These are phyloP conservation scores for Mallotus villosus DNA, from an alignment of 2,797 vertebrate genomes.

Conservation along the genomic window DNA sequence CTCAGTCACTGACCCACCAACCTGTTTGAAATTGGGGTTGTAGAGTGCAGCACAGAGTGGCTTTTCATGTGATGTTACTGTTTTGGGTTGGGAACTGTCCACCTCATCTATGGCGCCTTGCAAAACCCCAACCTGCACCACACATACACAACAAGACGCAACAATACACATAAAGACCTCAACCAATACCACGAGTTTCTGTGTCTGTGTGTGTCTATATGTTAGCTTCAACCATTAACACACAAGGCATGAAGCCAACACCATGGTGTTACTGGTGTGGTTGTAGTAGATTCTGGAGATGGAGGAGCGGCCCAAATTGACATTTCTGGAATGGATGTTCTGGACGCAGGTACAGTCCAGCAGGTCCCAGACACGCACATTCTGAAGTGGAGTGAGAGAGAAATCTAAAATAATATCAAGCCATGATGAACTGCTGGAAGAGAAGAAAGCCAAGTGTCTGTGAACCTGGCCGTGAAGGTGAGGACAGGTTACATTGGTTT, in stretches of 20 bases:
- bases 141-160: not conserved
- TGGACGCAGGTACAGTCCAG: constrained; percentile 53
- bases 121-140: constrained; percentile 57
- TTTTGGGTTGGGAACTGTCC: constrained; percentile 6
- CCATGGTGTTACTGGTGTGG: not conserved
- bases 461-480: too few species aligned
- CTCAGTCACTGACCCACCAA: constrained; percentile 4
- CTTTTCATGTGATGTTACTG: constrained; percentile 38
- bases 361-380: constrained; percentile 45
- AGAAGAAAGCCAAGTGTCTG: too few species aligned
- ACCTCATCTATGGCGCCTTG: constrained; percentile 22
- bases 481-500: not conserved
- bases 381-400: not conserved
- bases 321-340: constrained; percentile 45
- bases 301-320: constrained; percentile 35
- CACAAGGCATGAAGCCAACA: constrained; percentile 22
- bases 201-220: not conserved
- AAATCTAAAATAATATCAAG: not conserved
- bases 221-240: not conserved
- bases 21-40: constrained; percentile 62
- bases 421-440: not conserved
- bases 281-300: constrained; percentile 40
- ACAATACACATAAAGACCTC: not conserved
- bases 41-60: constrained; percentile 49
- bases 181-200: not conserved